These are phyloP conservation scores for Acrocephalus kingi DNA, from an alignment of 2,113 vertebrate species.

Conservation along the genomic window DNA sequence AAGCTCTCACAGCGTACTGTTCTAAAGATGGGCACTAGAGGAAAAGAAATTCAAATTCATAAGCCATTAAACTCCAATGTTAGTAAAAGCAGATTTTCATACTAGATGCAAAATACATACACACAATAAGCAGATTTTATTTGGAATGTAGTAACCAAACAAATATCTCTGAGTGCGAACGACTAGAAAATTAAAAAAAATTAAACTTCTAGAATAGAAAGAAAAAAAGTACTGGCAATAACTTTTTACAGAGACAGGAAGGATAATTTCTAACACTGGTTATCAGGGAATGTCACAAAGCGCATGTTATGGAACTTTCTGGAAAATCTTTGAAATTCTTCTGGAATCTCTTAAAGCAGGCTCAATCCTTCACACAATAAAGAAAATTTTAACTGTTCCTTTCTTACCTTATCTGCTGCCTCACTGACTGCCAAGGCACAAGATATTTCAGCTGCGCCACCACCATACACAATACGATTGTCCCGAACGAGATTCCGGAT, in stretches of 20 bases:
- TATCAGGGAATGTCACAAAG: background rate
- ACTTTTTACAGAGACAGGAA: background rate
- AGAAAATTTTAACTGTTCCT: background rate
- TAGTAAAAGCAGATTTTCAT: background rate
- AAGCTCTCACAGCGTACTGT: constrained; percentile 96
- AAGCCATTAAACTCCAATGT: background rate
- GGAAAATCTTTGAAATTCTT: background rate
- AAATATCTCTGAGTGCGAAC: background rate
- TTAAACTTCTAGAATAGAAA: background rate
- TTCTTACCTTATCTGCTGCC: constrained; percentile 91
- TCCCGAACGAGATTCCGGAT: constrained; percentile 95
- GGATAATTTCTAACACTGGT: background rate
- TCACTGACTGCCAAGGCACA: constrained; percentile 92
- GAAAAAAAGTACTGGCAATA: background rate
- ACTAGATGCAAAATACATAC: background rate
- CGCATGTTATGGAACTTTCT: accelerated
- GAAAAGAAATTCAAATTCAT: background rate
- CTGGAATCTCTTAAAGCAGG: background rate
- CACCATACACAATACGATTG: constrained; percentile 93
- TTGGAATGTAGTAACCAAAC: background rate
- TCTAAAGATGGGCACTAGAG: constrained; percentile 92
- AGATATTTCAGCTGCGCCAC: constrained; percentile 92
- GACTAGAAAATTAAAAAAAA: background rate
- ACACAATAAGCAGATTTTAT: background rate
- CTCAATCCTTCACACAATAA: background rate